These are phyloP conservation scores for Aptenodytes patagonicus DNA, from an alignment of 2,113 vertebrate genomes.

Conservation along the genomic window DNA sequence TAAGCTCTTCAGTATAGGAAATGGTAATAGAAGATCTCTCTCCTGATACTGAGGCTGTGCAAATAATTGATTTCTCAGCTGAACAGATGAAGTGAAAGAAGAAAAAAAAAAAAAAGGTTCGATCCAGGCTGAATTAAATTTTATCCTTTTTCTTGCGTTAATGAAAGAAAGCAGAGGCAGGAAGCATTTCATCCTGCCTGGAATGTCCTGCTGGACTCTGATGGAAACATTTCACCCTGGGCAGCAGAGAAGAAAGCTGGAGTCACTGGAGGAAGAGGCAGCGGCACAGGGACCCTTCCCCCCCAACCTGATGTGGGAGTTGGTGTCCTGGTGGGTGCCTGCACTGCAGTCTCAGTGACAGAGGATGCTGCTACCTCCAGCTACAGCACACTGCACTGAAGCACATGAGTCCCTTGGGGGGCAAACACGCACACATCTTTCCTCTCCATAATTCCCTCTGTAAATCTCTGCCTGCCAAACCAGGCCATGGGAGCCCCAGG, in stretches of 20 bases:
- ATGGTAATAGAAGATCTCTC: slow-evolving; percentile 18
- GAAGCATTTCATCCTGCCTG: background rate
- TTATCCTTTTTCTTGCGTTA: background rate
- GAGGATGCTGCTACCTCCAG: background rate
- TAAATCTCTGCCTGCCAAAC: background rate
- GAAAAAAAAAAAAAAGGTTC: background rate
- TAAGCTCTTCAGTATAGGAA: slow-evolving; percentile 41
- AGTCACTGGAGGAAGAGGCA: background rate
- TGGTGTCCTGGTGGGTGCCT: background rate
- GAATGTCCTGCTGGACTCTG: background rate
- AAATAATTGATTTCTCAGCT: slow-evolving; percentile 56
- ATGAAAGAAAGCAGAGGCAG: background rate
- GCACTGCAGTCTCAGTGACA: background rate
- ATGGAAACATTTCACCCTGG: background rate
- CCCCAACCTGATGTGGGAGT: fast-evolving
- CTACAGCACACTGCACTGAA: background rate
- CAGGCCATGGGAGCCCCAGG: background rate
- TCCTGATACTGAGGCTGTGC: slow-evolving; percentile 13
- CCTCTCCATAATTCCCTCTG: background rate
- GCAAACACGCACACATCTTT: background rate
- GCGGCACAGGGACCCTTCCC: background rate
- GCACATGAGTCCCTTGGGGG: fast-evolving
- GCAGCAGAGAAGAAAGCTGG: background rate
- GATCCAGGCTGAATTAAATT: background rate
- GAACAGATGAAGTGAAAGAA: background rate